A percentile compares a stretch with the other conserved stretches of the same genome.
Evolutionary conservation across 1,140 invertebrate species (phyloP).

Genomic region (Latrodectus geometricus): DNA sequence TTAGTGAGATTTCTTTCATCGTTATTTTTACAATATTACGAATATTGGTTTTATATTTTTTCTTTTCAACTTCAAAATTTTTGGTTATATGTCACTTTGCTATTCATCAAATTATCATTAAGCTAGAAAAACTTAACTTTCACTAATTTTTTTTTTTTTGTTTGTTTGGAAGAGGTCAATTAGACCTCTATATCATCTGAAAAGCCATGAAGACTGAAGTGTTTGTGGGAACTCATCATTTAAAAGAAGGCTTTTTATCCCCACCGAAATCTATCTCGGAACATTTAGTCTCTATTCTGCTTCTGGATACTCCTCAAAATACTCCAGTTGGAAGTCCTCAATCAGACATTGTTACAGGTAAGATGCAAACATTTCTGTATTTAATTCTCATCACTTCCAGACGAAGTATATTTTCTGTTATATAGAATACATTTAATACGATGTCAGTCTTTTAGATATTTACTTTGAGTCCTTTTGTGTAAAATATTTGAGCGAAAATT

Average conservation of each 20-base stretch:
- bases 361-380: too few species aligned
- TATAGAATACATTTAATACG: too few species aligned
- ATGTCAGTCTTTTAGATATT: too few species aligned
- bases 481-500: too few species aligned
- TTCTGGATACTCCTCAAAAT: conserved; percentile 52
- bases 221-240: conserved; percentile 29
- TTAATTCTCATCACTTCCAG: too few species aligned
- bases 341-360: too few species aligned
- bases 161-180: not conserved
- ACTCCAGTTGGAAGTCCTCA: conserved; percentile 39
- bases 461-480: too few species aligned
- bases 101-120: not conserved
- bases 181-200: not conserved
- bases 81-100: not conserved
- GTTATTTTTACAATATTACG: not conserved
- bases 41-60: not conserved
- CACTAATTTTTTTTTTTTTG: conserved; percentile 7
- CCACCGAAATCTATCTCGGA: conserved; percentile 10
- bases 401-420: too few species aligned
- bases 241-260: not conserved
- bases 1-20: conserved; percentile 32
- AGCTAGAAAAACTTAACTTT: not conserved
- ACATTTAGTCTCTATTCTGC: conserved; percentile 20
- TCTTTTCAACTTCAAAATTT: not conserved
- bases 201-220: conserved; percentile 41